Percentiles rank a stretch among this genome's conserved stretches.
Conservation (phyloP, 2,113 vertebrate species). For the Perca fluviatilis region DNA sequence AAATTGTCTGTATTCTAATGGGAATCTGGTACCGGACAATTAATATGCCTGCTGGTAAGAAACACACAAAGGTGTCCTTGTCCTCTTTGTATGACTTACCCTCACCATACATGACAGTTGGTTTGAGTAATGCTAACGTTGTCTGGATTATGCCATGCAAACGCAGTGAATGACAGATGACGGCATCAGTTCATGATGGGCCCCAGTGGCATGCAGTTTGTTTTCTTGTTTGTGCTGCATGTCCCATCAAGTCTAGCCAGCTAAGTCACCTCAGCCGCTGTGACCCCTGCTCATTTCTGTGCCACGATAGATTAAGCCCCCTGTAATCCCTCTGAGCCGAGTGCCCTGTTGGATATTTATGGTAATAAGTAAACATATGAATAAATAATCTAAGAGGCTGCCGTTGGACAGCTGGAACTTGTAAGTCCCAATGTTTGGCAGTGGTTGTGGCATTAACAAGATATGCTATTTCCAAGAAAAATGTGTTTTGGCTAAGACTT, state of each 20-base stretch:
- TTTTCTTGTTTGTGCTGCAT: slow-evolving; percentile 77
- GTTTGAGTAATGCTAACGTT: slow-evolving; percentile 34
- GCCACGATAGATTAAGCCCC: slow-evolving; percentile 78
- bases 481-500: slow-evolving; percentile 17
- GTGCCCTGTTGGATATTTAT: slow-evolving; percentile 77
- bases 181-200: slow-evolving; percentile 55
- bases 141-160: slow-evolving; percentile 35
- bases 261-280: slow-evolving; percentile 77
- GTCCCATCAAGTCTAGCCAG: slow-evolving; percentile 74
- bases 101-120: slow-evolving; percentile 21
- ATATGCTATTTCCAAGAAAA: slow-evolving; percentile 66
- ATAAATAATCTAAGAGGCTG: slow-evolving; percentile 78
- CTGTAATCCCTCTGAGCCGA: slow-evolving; percentile 78
- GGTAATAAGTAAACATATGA: slow-evolving; percentile 82
- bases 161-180: slow-evolving; percentile 58
- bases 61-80: slow-evolving; percentile 5
- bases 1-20: slow-evolving; percentile 7
- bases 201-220: slow-evolving; percentile 59
- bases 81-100: slow-evolving; percentile 19
- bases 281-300: slow-evolving; percentile 83
- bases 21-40: not conserved
- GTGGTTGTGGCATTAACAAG: slow-evolving; percentile 50
- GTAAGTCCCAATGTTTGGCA: slow-evolving; percentile 67
- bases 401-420: slow-evolving; percentile 69
- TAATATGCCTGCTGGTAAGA: not conserved